phyloP scores from a whole-genome alignment of 2,888 invertebrate genomes.

The Drosophila birchii region DNA sequence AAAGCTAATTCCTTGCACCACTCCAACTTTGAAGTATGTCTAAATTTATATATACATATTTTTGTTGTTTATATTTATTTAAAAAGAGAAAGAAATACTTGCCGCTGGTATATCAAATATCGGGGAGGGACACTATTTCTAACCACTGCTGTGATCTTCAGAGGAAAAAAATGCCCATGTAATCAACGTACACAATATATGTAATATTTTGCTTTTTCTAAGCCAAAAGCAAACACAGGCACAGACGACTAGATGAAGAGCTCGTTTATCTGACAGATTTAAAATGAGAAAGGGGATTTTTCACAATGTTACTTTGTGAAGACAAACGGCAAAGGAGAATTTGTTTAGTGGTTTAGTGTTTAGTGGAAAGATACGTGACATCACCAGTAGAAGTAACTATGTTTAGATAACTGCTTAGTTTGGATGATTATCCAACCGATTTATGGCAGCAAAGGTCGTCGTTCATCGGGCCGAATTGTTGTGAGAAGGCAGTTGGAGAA shows the following conservation, averaged over 20 bases:
- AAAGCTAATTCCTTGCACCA: constrained; percentile 5
- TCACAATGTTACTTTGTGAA: constrained; percentile 4
- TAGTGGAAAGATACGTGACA: constrained; percentile 42
- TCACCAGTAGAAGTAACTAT: constrained; percentile 29
- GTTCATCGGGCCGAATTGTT: not conserved
- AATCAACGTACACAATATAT: constrained; percentile 32
- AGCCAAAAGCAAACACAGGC: constrained; percentile 18
- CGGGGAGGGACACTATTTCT: not conserved
- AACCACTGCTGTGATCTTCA: constrained; percentile 7
- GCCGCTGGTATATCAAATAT: not conserved
- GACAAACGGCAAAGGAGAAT: constrained; percentile 15
- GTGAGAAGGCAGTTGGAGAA: not conserved
- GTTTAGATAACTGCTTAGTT: constrained; percentile 26
- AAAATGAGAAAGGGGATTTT: constrained; percentile 31
- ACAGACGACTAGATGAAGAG: constrained; percentile 2
- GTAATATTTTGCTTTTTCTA: constrained; percentile 17
- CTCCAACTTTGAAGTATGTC: not conserved
- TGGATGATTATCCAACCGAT: constrained; percentile 40
- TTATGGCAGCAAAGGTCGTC: constrained; percentile 36
- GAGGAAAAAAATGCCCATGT: constrained; percentile 10
- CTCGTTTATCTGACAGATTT: constrained; percentile 38
- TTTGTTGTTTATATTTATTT: not conserved
- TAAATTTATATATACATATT: constrained; percentile 12
- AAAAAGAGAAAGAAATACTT: not conserved
- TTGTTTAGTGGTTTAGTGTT: constrained; percentile 25